A percentile compares a stretch with the other conserved stretches of the same genome.
These are phyloP conservation scores for Oryzias curvinotus DNA, from an alignment of 2,113 vertebrate species.

Conservation along the genomic window DNA sequence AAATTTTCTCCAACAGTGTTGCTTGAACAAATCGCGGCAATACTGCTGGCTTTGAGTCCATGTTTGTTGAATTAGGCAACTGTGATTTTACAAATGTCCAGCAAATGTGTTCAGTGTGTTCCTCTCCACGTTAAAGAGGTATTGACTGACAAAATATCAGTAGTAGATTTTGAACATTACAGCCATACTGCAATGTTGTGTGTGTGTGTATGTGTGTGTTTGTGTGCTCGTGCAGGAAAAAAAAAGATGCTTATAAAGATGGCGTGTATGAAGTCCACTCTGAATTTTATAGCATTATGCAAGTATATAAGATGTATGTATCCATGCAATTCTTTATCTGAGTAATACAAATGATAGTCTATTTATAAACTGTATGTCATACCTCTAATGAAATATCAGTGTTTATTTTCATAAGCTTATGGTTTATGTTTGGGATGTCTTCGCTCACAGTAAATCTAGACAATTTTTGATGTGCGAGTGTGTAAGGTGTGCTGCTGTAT, in stretches of 20 bases:
- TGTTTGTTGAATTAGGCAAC: slow-evolving; percentile 36
- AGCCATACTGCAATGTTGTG: slow-evolving; percentile 45
- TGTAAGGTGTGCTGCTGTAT: slow-evolving; percentile 56
- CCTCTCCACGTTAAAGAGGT: slow-evolving; percentile 14
- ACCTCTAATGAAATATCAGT: slow-evolving; percentile 67
- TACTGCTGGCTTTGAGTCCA: slow-evolving; percentile 26
- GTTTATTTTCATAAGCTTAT: slow-evolving; percentile 74
- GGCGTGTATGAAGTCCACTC: slow-evolving; percentile 45
- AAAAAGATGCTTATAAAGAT: slow-evolving; percentile 1
- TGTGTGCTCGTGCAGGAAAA: not conserved
- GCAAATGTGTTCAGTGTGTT: slow-evolving; percentile 16
- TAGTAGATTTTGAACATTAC: slow-evolving; percentile 41
- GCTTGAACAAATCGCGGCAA: slow-evolving; percentile 29
- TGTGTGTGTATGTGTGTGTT: not conserved
- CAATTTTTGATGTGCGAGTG: slow-evolving; percentile 46
- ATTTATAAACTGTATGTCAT: slow-evolving; percentile 72
- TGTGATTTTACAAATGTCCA: slow-evolving; percentile 39
- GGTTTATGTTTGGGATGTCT: slow-evolving; percentile 52
- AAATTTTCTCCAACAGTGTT: slow-evolving; percentile 35
- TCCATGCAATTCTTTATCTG: slow-evolving; percentile 67
- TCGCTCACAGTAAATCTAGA: slow-evolving; percentile 31
- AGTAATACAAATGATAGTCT: slow-evolving; percentile 69
- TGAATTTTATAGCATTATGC: slow-evolving; percentile 62
- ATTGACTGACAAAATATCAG: slow-evolving; percentile 23
- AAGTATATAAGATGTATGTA: slow-evolving; percentile 70